These are phyloP conservation scores for Ceratitis capitata DNA, from an alignment of 1,140 invertebrate genomes.

Conservation along the genomic window DNA sequence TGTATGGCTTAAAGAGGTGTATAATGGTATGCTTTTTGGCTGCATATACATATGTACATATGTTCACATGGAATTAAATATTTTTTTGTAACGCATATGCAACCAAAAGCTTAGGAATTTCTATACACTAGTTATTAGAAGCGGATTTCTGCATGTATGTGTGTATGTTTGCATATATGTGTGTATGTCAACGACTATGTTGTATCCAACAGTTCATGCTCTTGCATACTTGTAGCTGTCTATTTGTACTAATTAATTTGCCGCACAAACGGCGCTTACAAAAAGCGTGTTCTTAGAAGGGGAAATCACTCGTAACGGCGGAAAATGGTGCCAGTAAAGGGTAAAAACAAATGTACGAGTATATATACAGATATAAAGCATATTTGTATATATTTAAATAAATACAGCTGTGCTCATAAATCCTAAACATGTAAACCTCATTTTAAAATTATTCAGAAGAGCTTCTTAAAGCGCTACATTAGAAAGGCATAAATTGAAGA, in stretches of 20 bases:
- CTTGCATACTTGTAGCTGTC: neutral
- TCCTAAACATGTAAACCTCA: too few species aligned
- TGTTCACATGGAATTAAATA: neutral
- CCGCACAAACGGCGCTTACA: neutral
- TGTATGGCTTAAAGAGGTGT: too few species aligned
- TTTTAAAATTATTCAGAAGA: too few species aligned
- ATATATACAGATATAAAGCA: too few species aligned
- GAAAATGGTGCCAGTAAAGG: neutral
- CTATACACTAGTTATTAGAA: neutral
- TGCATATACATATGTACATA: neutral
- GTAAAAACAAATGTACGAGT: neutral
- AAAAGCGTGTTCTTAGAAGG: neutral
- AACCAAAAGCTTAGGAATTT: neutral
- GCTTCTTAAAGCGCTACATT: too few species aligned
- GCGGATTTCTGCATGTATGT: neutral
- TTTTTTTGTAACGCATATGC: neutral
- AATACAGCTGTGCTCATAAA: too few species aligned
- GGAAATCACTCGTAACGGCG: neutral
- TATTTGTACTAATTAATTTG: slow-evolving; percentile 35
- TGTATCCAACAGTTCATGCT: neutral
- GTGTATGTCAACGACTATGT: neutral
- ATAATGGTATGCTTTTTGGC: neutral
- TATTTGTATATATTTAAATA: too few species aligned
- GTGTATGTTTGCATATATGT: neutral
- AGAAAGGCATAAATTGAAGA: too few species aligned